Evolutionary conservation across 2,888 invertebrate species (phyloP).

Genomic region (Tachystola acroxantha): DNA sequence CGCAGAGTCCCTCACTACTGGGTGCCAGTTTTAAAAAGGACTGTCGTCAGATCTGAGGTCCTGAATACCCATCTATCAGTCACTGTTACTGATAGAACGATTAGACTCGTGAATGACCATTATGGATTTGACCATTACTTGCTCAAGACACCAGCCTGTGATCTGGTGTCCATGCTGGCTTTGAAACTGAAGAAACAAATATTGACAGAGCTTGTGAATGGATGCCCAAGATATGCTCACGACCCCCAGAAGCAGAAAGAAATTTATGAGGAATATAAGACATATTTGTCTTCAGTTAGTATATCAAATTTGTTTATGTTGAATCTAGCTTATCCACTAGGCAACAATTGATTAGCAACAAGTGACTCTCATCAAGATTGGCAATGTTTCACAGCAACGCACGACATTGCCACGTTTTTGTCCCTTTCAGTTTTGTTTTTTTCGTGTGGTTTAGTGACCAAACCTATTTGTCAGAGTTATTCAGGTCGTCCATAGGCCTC

Average conservation of each 20-base stretch:
- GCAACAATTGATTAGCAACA: too few species aligned
- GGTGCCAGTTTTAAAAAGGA: constrained; percentile 88
- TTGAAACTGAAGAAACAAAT: constrained; percentile 92
- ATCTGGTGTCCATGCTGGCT: constrained; percentile 91
- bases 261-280: constrained; percentile 86
- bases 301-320: too few species aligned
- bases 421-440: too few species aligned
- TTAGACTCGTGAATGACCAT: constrained; percentile 90
- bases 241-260: constrained; percentile 82
- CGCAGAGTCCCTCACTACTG: constrained; percentile 90
- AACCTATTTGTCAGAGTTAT: too few species aligned
- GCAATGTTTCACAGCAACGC: too few species aligned
- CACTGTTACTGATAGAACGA: constrained; percentile 89
- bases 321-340: too few species aligned
- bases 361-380: too few species aligned
- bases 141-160: constrained; percentile 94
- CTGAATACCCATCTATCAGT: constrained; percentile 90
- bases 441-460: too few species aligned
- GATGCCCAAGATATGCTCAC: constrained; percentile 82
- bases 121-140: constrained; percentile 97
- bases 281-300: constrained; percentile 90
- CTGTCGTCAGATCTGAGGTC: constrained; percentile 93
- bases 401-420: too few species aligned
- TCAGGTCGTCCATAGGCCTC: too few species aligned
- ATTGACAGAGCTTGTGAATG: constrained; percentile 82